phyloP scores from a whole-genome alignment of 2,113 vertebrate genomes.

The Pogona vitticeps region DNA sequence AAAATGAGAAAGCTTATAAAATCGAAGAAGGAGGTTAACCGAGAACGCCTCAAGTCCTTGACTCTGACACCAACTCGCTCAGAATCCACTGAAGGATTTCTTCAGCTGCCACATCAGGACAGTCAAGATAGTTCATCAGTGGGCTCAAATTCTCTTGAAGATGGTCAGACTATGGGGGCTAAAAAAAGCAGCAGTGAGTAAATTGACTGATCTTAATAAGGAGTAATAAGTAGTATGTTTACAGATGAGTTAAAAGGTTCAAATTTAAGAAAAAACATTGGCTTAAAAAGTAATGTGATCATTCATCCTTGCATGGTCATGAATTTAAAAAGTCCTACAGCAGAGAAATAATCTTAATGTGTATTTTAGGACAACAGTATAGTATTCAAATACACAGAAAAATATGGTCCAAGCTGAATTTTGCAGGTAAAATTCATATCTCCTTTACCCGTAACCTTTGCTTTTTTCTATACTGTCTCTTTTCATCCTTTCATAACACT shows the following conservation, averaged over 20 bases:
- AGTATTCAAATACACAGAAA: background rate
- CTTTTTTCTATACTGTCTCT: constrained; percentile 28
- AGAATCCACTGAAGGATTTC: constrained; percentile 90
- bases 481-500: constrained; percentile 14
- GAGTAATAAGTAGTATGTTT: background rate
- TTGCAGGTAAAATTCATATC: constrained; percentile 1
- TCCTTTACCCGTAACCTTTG: constrained; percentile 43
- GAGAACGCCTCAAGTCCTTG: constrained; percentile 90
- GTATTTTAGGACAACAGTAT: background rate
- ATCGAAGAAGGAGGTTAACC: constrained; percentile 88
- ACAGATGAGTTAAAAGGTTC: background rate
- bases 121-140: constrained; percentile 97
- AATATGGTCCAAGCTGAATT: background rate
- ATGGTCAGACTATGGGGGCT: constrained; percentile 84
- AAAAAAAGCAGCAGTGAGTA: constrained; percentile 97
- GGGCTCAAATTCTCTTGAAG: constrained; percentile 95
- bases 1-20: constrained; percentile 99
- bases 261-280: background rate
- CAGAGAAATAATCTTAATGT: constrained; percentile 7
- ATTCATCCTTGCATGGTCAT: background rate
- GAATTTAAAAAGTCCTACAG: constrained; percentile 8
- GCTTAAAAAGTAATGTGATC: background rate
- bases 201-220: constrained; percentile 21
- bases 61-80: constrained; percentile 90
- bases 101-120: constrained; percentile 86